Percentiles rank a stretch among this genome's conserved stretches.
Evolutionary conservation across 2,888 invertebrate genomes (phyloP).

Genomic region (Nomada lathburiana): DNA sequence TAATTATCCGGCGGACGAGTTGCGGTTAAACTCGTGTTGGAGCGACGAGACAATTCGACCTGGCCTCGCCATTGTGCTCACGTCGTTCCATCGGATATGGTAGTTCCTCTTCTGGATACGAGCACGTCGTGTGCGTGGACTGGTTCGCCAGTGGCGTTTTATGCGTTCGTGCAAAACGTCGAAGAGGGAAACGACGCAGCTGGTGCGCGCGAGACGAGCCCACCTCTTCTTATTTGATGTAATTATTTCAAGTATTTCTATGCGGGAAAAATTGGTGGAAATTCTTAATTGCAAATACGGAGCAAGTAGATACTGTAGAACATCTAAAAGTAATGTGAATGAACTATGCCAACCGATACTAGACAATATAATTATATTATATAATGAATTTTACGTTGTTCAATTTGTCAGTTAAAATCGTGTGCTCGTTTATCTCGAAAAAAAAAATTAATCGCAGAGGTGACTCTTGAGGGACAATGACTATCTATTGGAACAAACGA

Average conservation of each 20-base stretch:
- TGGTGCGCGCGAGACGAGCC: neutral
- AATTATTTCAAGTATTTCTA: too few relatives aligned
- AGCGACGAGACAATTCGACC: conserved; percentile 44
- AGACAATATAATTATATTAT: too few relatives aligned
- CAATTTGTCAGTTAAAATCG: too few relatives aligned
- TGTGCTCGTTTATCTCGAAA: too few relatives aligned
- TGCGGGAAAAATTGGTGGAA: too few relatives aligned
- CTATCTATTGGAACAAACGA: neutral
- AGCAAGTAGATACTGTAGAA: too few relatives aligned
- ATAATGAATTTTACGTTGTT: too few relatives aligned
- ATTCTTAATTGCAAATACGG: too few relatives aligned
- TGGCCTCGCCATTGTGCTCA: conserved; percentile 39
- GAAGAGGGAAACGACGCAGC: neutral
- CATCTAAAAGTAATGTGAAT: too few relatives aligned
- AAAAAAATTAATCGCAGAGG: neutral
- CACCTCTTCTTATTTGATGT: too few relatives aligned
- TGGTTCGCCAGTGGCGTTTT: neutral
- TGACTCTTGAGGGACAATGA: neutral
- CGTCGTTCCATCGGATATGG: conserved; percentile 28
- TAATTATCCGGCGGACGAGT: conserved; percentile 52
- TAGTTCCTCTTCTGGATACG: conserved; percentile 9
- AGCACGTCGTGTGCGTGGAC: neutral
- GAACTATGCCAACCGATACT: too few relatives aligned
- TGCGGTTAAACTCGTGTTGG: conserved; percentile 48
- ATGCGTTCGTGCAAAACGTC: neutral